Evolutionary conservation across 2,888 invertebrate species (phyloP).

Genomic region (Prosapia bicincta): DNA sequence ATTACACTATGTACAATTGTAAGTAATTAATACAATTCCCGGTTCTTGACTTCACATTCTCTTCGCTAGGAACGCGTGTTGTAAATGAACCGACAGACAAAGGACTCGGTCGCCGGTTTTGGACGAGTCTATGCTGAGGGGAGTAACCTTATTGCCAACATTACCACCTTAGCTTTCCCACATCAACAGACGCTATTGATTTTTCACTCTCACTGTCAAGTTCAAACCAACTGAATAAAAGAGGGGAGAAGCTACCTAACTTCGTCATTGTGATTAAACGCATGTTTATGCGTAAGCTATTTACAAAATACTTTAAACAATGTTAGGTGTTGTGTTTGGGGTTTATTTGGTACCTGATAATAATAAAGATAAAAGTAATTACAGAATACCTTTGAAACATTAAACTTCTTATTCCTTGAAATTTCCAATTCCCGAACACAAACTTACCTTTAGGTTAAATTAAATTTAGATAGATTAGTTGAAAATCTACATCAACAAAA

Average conservation of each 20-base stretch:
- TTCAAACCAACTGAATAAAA: constrained; percentile 11
- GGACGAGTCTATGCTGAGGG: constrained; percentile 26
- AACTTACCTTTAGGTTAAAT: too few relatives aligned
- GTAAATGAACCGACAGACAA: constrained; percentile 26
- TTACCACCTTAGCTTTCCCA: constrained; percentile 17
- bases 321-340: too few relatives aligned
- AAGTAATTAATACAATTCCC: background rate
- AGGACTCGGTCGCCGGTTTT: constrained; percentile 26
- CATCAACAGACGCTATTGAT: constrained; percentile 17
- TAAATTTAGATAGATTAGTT: too few relatives aligned
- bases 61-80: constrained; percentile 27
- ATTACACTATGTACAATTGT: constrained; percentile 27
- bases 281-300: background rate
- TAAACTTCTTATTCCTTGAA: too few relatives aligned
- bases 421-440: too few relatives aligned
- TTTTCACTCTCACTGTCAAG: constrained; percentile 28
- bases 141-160: constrained; percentile 17
- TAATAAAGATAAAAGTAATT: too few relatives aligned
- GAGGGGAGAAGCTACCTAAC: constrained; percentile 2
- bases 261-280: background rate
- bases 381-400: too few relatives aligned
- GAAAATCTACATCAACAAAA: too few relatives aligned
- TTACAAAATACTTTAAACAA: too few relatives aligned
- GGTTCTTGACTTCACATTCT: constrained; percentile 20
- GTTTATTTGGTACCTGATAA: too few relatives aligned